Conservation (phyloP, 2,113 vertebrate genomes). For the Rhea americana region DNA sequence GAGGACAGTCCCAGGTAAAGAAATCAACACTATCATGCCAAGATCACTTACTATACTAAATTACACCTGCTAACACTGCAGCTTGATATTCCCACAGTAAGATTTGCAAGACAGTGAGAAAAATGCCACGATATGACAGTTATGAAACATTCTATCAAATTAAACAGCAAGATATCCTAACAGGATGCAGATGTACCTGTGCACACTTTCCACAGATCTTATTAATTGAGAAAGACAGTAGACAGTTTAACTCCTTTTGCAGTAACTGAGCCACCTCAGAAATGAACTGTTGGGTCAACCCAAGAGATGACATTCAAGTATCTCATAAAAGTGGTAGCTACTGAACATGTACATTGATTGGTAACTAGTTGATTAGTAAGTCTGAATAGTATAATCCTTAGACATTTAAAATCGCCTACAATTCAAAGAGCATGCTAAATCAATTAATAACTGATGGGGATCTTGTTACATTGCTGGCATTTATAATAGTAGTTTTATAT, state of each 20-base stretch:
- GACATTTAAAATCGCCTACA: neutral
- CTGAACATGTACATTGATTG: neutral
- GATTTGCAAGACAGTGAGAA: neutral
- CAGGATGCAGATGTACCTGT: neutral
- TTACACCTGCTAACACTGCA: neutral
- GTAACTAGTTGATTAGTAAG: neutral
- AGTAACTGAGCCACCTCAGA: neutral
- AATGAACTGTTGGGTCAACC: neutral
- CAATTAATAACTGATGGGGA: neutral
- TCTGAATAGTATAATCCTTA: neutral
- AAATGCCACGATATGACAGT: neutral
- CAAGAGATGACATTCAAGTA: neutral
- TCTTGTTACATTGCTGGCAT: neutral
- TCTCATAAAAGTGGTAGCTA: neutral
- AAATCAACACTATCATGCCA: fast-evolving
- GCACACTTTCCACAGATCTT: neutral
- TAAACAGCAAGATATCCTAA: neutral
- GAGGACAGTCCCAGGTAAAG: neutral
- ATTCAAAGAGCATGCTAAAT: neutral
- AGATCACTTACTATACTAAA: neutral
- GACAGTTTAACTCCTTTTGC: neutral
- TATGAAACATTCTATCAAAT: neutral
- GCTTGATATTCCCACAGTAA: neutral
- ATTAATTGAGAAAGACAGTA: neutral
- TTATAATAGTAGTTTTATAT: neutral